Evolutionary conservation across 2,888 invertebrate species (phyloP), one percentile per base, ranked within the genome.

Genomic region (Phania funesta): DNA sequence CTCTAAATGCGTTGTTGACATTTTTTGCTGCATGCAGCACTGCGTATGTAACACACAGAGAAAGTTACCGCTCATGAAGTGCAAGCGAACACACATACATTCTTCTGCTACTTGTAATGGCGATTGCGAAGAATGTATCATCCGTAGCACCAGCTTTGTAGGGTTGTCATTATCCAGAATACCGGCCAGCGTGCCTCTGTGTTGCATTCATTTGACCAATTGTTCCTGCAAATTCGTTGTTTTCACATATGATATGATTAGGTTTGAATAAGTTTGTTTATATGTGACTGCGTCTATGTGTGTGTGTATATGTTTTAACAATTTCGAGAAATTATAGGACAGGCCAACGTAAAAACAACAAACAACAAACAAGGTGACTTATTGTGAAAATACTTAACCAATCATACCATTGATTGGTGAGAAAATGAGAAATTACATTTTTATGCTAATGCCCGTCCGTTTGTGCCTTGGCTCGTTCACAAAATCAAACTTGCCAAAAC

Each of bases 381-480:
- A 78, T 73, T 78, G 78, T 58, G 73, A 73, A 79, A 79, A 77
- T 64, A 82, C 73, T 41, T 29, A 77, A 73, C 65, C 81, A 77
- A 73, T 80, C 80, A 68, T 70, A 71, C 80, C 76, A 65, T 73
- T 77, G 81, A 77, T 77, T 82, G 81, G 77, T 82, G 81, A 82
- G 81, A 82, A 82, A 77, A 82, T 82, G 77, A 82, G 77, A 68
- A 82, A 82, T 78, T 77, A 82, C 81, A 78, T 77, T 82, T 82
- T 82, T 82, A 82, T 82, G 77, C 73, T 82, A 82, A 82, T 82
- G 73, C 46, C 29, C 3, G 4, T 29, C 3, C 38, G 16, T 26
- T 13, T 0, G 24, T 24, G 52, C 44, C 50, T n/a, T 22, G 32
- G 50, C 58, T 56, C 26, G 52, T 48, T 41, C 48, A 48, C 44